phyloP scores from a whole-genome alignment of 2,888 invertebrate species.

The Azorinus chamasolen region DNA sequence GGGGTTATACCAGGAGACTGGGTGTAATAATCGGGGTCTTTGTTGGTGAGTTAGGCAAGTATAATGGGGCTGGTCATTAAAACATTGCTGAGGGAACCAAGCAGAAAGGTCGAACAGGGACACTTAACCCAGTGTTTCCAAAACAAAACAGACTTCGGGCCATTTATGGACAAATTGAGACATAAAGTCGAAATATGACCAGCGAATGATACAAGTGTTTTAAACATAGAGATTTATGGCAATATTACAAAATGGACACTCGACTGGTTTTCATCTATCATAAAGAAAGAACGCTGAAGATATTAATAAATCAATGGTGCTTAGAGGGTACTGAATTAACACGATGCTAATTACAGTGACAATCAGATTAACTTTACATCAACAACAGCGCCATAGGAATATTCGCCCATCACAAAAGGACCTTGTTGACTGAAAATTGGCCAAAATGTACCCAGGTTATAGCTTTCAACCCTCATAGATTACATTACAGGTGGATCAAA shows the following conservation, averaged over 20 bases:
- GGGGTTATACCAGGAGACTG: slow-evolving; percentile 24
- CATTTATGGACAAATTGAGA: slow-evolving; percentile 17
- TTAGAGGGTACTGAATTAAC: too few species aligned
- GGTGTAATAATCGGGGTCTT: slow-evolving; percentile 44
- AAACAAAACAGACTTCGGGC: slow-evolving; percentile 17
- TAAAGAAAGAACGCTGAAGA: too few species aligned
- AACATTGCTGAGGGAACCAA: slow-evolving; percentile 32
- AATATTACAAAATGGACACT: slow-evolving; percentile 28
- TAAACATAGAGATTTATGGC: slow-evolving; percentile 36
- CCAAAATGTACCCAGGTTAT: too few species aligned
- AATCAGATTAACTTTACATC: too few species aligned
- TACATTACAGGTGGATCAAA: too few species aligned
- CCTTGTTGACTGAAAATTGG: too few species aligned
- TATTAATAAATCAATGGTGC: too few species aligned
- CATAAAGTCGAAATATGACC: slow-evolving; percentile 5
- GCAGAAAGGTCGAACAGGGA: slow-evolving; percentile 44
- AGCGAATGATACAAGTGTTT: slow-evolving; percentile 4
- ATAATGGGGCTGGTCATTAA: slow-evolving; percentile 47
- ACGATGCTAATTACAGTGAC: too few species aligned
- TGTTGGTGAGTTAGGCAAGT: slow-evolving; percentile 35
- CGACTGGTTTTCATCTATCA: not conserved
- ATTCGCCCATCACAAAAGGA: too few species aligned
- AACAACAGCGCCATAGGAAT: too few species aligned
- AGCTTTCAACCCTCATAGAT: too few species aligned
- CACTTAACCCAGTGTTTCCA: slow-evolving; percentile 26